Evolutionary conservation across 1,140 invertebrate genomes (phyloP), one percentile per base, ranked within the genome.

Genomic region (Drosophila aff.): DNA sequence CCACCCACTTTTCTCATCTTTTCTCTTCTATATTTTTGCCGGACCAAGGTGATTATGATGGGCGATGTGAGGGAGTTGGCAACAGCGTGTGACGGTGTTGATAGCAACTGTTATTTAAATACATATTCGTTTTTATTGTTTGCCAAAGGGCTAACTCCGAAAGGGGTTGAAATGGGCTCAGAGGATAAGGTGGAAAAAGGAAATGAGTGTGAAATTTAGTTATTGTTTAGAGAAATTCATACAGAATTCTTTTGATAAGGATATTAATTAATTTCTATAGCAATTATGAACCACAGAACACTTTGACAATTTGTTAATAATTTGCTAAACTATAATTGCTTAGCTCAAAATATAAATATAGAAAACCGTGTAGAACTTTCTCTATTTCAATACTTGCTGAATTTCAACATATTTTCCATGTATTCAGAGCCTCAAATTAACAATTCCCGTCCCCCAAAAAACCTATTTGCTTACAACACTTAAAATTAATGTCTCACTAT

Each of bases 401-500:
- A 23, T 38, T 23, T 23, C 1, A 18, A 38, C 11, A 16, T 23
- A 23, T 38, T 38, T 23, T 16, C 4, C 9, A 38, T 5, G 13
- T 38, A 23, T 55, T 38, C 2, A 10, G 2, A 53, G 33, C 31
- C 23, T 2, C 8, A 38, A 55, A 55, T 59, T 41, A 66, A 53
- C 31, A n/a, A 52, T 31, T 68, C 18, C 41, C 13, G 3, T 33
- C 8, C 58, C 11, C 26, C 6, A 33, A 6, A 31, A 44, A 28
- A n/a, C 36, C n/a, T 49, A 15, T 57, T 57, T 44, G 40, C 65
- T 59, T 75, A 40, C 57, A 84, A 79, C 81, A 85, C 85, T 89
- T 85, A 76, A 90, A 90, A 90, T 89, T 81, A 90, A 89, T 90
- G 81, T 83, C 46, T 79, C 66, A 84, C 84, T 90, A 89, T 89